phyloP scores from a whole-genome alignment of 1,140 invertebrate genomes.

The Leptoteleia sp. region DNA sequence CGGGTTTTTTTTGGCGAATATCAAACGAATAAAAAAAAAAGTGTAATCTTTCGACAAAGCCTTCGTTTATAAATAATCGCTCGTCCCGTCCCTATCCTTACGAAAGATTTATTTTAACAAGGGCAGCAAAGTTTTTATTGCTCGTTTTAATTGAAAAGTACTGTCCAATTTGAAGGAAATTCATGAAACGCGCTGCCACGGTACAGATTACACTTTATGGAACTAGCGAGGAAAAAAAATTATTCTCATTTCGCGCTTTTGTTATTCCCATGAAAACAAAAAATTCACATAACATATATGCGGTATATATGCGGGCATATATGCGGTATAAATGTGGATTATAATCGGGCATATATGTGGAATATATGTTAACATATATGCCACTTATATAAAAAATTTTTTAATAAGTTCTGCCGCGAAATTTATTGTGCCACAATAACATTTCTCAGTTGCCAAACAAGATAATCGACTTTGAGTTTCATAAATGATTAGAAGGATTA shows the following conservation, averaged over 20 bases:
- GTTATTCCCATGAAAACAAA: too few relatives aligned
- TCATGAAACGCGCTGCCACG: neutral
- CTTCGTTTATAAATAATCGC: neutral
- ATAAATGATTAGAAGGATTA: too few relatives aligned
- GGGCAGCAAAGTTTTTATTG: constrained; percentile 3
- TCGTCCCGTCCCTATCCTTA: neutral
- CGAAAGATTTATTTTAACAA: constrained; percentile 17
- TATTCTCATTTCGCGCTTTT: neutral
- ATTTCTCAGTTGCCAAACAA: too few relatives aligned
- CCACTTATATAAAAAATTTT: too few relatives aligned
- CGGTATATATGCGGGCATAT: too few relatives aligned
- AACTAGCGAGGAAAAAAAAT: constrained; percentile 1
- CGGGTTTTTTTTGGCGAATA: constrained; percentile 3
- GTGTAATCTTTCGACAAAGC: constrained; percentile 9
- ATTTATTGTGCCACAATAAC: too few relatives aligned
- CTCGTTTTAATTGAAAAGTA: constrained; percentile 17
- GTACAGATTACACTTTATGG: constrained; percentile 14
- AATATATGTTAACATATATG: too few relatives aligned
- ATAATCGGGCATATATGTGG: too few relatives aligned
- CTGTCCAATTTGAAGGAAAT: constrained; percentile 6
- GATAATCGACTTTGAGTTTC: too few relatives aligned
- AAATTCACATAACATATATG: too few relatives aligned
- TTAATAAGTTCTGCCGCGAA: too few relatives aligned
- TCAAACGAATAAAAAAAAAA: neutral
- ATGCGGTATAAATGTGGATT: too few relatives aligned